Base-by-base conservation (phyloP, 2,888 invertebrate species). In the Archips xylosteana region DNA sequence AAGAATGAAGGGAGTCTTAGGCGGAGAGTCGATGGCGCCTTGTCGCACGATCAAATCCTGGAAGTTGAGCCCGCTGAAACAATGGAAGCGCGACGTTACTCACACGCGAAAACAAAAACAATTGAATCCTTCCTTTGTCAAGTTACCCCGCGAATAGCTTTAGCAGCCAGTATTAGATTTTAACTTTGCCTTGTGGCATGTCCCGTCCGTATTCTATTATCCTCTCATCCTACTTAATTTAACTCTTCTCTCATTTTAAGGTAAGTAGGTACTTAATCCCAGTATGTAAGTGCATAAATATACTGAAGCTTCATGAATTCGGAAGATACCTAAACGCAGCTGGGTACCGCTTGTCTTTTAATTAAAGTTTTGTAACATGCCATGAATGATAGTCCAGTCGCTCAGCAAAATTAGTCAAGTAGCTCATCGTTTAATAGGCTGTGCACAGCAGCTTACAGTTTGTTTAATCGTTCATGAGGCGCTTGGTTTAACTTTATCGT, bases 41-140 rank as follows among this genome's bases (percentile, higher is more conserved):
- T 98, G 97, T 61, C 98, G 95, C 74, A 97, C 97, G 96, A 98
- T 98, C 92, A 98, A 89, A 87, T 98, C 98, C 92, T 97, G 97
- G 95, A 98, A 98, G 92, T 97, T 98, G 80, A 98, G 93, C 23
- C 98, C 98, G 87, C 98, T 98, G 95, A 73, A 96, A 96, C 89
- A 89, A 92, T 78, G 36, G 51, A 74, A 34, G 54, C 63, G 42
- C 9, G 13, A 47, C 61, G 60, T 70, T 63, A 57, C 49, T 63
- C 63, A 49, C 62, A 57, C 45, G 32, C 54, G 47, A 47, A 47
- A 72, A 72, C 66, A 66, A 36, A 51, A 62, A 67, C 54, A 66
- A 71, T 62, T 45, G 34, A 47, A 63, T 63, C 63, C 63, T 63
- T 13, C 63, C 32, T 63, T 63, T 63, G 63, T 47, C 63, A 47